These are phyloP conservation scores for Sitta europaea DNA, from an alignment of 2,113 vertebrate species.

Conservation along the genomic window DNA sequence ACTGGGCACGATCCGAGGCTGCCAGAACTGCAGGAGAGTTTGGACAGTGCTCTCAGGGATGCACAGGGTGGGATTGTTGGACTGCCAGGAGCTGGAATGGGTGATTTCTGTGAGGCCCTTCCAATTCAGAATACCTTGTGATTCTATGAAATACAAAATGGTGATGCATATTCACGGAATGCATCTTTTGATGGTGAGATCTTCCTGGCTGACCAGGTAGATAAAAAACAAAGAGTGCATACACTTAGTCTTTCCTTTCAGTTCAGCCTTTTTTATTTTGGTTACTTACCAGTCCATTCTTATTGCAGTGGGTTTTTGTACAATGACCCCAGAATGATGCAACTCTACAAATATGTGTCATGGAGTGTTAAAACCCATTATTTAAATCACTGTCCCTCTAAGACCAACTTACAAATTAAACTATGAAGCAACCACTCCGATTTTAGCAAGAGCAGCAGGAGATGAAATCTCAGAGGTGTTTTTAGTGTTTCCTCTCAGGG, in stretches of 20 bases:
- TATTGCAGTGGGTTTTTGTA: not conserved
- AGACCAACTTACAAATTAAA: not conserved
- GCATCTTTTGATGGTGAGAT: not conserved
- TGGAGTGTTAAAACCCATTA: not conserved
- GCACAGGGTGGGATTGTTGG: no score
- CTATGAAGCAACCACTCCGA: not conserved
- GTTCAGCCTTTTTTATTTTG: not conserved
- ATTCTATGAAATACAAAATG: not conserved
- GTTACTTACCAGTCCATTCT: not conserved
- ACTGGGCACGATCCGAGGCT: rapidly evolving
- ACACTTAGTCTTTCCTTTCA: not conserved
- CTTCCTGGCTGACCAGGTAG: not conserved
- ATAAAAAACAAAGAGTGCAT: not conserved
- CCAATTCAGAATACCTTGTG: not conserved
- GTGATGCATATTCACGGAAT: not conserved
- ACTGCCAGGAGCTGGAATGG: rapidly evolving
- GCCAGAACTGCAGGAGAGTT: rapidly evolving
- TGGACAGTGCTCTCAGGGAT: rapidly evolving
- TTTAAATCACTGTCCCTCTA: not conserved
- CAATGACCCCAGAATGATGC: rapidly evolving
- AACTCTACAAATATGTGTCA: not conserved
- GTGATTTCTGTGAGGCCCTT: not conserved
- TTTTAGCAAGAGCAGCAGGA: not conserved
- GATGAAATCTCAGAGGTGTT: not conserved
- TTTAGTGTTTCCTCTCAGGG: not conserved